These are phyloP conservation scores for Bombylius major DNA, from an alignment of 2,888 invertebrate species.

Conservation along the genomic window DNA sequence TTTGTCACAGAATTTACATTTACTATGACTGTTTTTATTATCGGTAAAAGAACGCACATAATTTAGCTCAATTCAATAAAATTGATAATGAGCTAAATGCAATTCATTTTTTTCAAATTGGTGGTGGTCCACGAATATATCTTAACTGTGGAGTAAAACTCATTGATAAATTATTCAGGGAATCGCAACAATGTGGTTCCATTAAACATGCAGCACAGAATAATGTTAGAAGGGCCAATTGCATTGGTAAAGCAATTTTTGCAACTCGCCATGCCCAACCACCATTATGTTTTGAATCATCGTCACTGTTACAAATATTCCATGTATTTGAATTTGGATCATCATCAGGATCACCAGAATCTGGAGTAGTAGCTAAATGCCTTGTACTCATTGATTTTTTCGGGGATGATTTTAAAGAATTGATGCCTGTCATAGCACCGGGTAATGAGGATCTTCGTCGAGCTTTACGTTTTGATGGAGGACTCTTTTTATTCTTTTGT, in stretches of 20 bases:
- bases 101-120: conserved; percentile 42
- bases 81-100: neutral
- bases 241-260: conserved; percentile 56
- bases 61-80: neutral
- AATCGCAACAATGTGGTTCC: conserved; percentile 63
- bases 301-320: conserved; percentile 17
- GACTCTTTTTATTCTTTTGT: conserved; percentile 13
- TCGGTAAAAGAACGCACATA: neutral
- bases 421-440: neutral
- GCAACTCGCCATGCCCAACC: conserved; percentile 55
- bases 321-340: conserved; percentile 17
- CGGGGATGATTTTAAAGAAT: neutral
- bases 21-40: neutral
- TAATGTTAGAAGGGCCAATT: conserved; percentile 53
- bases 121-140: conserved; percentile 64
- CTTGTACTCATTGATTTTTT: neutral
- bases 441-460: conserved; percentile 14
- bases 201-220: conserved; percentile 57
- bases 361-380: conserved; percentile 1
- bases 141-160: conserved; percentile 61
- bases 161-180: conserved; percentile 56
- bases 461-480: conserved; percentile 16
- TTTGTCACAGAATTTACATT: neutral
- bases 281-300: conserved; percentile 16
- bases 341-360: conserved; percentile 22